Percentiles rank a stretch among this genome's conserved stretches.
Evolutionary conservation across 2,113 vertebrate species (phyloP).

Genomic region (Prietella phreatophila): DNA sequence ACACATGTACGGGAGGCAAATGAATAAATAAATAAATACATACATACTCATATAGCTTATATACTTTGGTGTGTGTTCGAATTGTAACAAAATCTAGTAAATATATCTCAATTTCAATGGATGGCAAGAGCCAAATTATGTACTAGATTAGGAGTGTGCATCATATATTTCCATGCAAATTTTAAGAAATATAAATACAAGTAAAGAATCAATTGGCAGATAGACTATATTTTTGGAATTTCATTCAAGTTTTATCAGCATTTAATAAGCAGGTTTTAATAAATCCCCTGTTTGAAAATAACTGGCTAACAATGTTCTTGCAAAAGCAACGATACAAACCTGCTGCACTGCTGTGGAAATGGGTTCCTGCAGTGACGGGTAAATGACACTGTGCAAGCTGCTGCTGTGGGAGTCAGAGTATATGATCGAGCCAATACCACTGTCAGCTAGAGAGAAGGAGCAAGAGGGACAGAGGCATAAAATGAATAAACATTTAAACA

Average conservation of each 20-base stretch:
- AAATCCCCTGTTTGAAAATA: not conserved
- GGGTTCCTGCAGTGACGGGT: conserved; percentile 78
- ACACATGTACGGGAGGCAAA: not conserved
- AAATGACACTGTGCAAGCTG: conserved; percentile 85
- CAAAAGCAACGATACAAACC: conserved; percentile 66
- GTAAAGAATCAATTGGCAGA: not conserved
- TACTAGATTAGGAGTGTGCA: not conserved
- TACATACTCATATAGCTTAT: not conserved
- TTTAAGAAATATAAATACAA: not conserved
- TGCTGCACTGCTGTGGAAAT: conserved; percentile 72
- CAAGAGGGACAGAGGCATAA: not conserved
- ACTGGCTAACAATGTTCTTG: not conserved
- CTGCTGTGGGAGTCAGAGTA: conserved; percentile 81
- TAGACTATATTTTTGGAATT: not conserved
- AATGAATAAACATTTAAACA: not conserved
- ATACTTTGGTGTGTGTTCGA: not conserved
- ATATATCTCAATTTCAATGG: not conserved
- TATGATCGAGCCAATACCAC: conserved; percentile 80
- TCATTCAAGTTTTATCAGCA: too few relatives aligned
- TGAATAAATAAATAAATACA: not conserved
- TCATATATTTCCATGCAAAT: not conserved
- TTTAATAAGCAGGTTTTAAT: not conserved
- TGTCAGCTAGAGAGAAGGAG: conserved; percentile 77
- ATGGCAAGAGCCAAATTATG: not conserved
- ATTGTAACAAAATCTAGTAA: not conserved